phyloP scores from a whole-genome alignment of 2,888 invertebrate genomes.

The Hypercompe scribonia region DNA sequence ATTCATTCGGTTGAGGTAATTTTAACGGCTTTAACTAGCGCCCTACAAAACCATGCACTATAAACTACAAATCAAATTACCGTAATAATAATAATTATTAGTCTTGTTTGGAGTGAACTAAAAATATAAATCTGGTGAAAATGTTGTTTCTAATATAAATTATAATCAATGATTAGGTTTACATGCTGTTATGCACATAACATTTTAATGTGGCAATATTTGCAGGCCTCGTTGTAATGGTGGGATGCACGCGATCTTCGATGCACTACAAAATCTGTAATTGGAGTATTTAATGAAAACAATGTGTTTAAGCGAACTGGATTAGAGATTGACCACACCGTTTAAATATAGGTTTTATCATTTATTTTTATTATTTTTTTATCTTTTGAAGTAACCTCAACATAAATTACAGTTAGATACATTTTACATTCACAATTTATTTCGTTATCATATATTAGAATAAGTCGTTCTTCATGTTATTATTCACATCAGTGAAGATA shows the following conservation, averaged over 20 bases:
- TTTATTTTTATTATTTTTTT: not conserved
- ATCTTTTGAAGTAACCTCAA: not conserved
- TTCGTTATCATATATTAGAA: no score
- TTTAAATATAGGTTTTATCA: not conserved
- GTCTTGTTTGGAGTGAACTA: not conserved
- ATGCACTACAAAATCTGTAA: not conserved
- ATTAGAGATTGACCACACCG: conserved; percentile 1
- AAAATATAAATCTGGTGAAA: not conserved
- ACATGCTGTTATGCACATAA: not conserved
- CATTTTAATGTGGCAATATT: conserved; percentile 19
- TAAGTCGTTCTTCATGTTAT: no score
- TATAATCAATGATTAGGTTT: conserved; percentile 2
- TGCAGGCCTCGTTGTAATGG: conserved; percentile 16
- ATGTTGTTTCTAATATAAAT: not conserved
- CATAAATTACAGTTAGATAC: not conserved
- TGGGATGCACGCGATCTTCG: conserved; percentile 23
- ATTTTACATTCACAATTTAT: no score
- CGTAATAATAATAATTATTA: conserved; percentile 34
- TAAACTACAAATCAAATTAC: conserved; percentile 40
- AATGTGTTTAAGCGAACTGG: conserved; percentile 59
- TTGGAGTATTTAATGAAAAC: not conserved
- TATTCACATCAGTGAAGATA: no score
- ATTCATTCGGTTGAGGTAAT: conserved; percentile 19
- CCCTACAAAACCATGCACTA: conserved; percentile 28
- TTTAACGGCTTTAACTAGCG: conserved; percentile 35